These are phyloP conservation scores for Pterocles burchelli DNA, from an alignment of 2,113 vertebrate species.

Conservation along the genomic window DNA sequence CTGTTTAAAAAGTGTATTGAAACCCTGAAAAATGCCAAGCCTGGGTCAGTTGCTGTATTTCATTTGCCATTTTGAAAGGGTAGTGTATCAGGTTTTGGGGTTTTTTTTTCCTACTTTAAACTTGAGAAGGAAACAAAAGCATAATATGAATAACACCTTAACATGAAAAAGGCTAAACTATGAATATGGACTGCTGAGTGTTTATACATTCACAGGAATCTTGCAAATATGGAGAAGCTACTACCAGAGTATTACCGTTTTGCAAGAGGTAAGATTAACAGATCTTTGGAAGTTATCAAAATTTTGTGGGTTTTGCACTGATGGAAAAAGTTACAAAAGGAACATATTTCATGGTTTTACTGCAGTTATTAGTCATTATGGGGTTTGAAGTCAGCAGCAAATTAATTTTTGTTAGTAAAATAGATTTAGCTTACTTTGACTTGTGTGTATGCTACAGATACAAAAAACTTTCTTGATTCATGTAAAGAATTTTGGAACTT, in stretches of 20 bases:
- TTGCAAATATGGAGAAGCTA: neutral
- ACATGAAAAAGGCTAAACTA: neutral
- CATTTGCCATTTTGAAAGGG: neutral
- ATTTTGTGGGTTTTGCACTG: neutral
- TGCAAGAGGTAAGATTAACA: neutral
- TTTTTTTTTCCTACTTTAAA: neutral
- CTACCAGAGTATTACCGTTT: neutral
- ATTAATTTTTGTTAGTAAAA: neutral
- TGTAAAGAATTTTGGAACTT: neutral
- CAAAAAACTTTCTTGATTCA: neutral
- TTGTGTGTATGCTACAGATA: neutral
- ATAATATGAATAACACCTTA: neutral
- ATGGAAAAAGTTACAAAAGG: neutral
- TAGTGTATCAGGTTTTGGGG: neutral
- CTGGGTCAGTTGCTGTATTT: neutral
- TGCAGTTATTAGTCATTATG: neutral
- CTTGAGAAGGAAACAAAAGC: neutral
- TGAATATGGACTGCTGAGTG: neutral
- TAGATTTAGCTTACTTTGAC: neutral
- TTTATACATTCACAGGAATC: neutral
- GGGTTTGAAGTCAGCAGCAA: neutral
- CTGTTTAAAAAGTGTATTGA: neutral
- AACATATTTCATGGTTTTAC: neutral
- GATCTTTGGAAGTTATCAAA: neutral
- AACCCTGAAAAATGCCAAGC: neutral